Evolutionary conservation across 2,888 invertebrate genomes (phyloP).

Genomic region (Acronicta aceris): DNA sequence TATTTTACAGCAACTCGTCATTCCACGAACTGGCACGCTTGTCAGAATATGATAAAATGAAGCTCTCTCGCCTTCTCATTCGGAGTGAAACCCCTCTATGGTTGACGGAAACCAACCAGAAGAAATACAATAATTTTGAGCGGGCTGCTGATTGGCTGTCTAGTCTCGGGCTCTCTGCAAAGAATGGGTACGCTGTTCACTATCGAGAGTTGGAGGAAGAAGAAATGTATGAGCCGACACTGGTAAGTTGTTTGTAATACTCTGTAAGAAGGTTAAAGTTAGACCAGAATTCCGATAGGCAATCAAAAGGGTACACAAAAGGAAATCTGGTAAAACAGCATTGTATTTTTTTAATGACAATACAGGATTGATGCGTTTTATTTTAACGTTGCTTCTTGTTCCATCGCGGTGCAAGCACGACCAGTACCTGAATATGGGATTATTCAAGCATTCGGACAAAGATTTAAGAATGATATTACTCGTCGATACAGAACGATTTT

Average conservation of each 20-base stretch:
- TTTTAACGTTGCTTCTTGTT: too few species aligned
- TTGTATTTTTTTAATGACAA: too few species aligned
- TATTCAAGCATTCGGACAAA: too few species aligned
- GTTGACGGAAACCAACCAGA: slow-evolving; percentile 72
- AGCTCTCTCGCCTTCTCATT: slow-evolving; percentile 69
- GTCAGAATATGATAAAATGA: slow-evolving; percentile 70
- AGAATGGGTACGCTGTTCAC: slow-evolving; percentile 92
- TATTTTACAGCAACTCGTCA: slow-evolving; percentile 75
- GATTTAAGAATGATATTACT: too few species aligned
- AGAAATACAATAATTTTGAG: slow-evolving; percentile 69
- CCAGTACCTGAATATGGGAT: too few species aligned
- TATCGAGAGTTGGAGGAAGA: slow-evolving; percentile 91
- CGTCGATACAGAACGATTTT: too few species aligned
- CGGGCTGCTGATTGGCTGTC: slow-evolving; percentile 92
- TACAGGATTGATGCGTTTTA: too few species aligned
- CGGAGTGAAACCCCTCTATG: slow-evolving; percentile 75
- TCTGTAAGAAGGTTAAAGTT: too few species aligned
- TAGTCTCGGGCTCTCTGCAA: slow-evolving; percentile 93
- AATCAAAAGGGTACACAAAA: too few species aligned
- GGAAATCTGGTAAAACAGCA: too few species aligned
- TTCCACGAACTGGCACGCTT: slow-evolving; percentile 75
- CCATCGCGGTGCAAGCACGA: too few species aligned
- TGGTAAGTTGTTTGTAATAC: slow-evolving; percentile 82
- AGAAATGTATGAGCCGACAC: slow-evolving; percentile 90
- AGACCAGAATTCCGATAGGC: too few species aligned